Evolutionary conservation across 1,140 invertebrate species (phyloP).

Genomic region (Listronotus bonariensis): DNA sequence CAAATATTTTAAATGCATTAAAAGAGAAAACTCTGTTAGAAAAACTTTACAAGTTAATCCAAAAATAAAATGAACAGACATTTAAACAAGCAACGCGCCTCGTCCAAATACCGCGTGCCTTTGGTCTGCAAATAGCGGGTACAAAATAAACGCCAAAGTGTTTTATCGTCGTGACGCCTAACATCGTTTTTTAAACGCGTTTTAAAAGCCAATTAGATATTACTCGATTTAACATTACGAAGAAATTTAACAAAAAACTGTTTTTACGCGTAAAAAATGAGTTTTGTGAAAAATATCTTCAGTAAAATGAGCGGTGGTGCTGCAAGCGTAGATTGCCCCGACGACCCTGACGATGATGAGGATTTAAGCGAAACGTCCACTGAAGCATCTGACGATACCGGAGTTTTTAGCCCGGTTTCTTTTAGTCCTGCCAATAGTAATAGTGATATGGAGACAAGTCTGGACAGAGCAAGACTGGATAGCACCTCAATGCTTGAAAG

Average conservation of each 20-base stretch:
- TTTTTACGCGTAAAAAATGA: slow-evolving; percentile 39
- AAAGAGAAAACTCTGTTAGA: slow-evolving; percentile 3
- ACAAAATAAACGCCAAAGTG: slow-evolving; percentile 43
- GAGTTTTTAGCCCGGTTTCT: slow-evolving; percentile 40
- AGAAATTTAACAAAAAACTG: not conserved
- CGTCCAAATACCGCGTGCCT: slow-evolving; percentile 44
- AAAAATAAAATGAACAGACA: slow-evolving; percentile 31
- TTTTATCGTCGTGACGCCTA: slow-evolving; percentile 30
- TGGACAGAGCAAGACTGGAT: slow-evolving; percentile 17
- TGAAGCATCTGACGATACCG: slow-evolving; percentile 49
- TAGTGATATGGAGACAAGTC: slow-evolving; percentile 43
- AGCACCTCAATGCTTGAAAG: not conserved
- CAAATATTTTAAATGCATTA: not conserved
- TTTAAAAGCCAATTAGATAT: not conserved
- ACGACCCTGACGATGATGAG: slow-evolving; percentile 48
- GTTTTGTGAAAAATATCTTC: slow-evolving; percentile 51
- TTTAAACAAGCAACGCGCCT: slow-evolving; percentile 8
- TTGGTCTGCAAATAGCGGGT: slow-evolving; percentile 46
- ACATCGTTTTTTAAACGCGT: slow-evolving; percentile 22
- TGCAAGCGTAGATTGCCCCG: slow-evolving; percentile 24
- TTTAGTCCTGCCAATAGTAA: slow-evolving; percentile 45
- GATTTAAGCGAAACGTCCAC: slow-evolving; percentile 47
- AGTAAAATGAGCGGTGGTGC: slow-evolving; percentile 39
- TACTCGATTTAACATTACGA: not conserved
- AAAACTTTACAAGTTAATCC: slow-evolving; percentile 26